Evolutionary conservation across 2,888 invertebrate genomes (phyloP), one percentile per base, ranked within the genome.

Genomic region (Cotesia congregata): DNA sequence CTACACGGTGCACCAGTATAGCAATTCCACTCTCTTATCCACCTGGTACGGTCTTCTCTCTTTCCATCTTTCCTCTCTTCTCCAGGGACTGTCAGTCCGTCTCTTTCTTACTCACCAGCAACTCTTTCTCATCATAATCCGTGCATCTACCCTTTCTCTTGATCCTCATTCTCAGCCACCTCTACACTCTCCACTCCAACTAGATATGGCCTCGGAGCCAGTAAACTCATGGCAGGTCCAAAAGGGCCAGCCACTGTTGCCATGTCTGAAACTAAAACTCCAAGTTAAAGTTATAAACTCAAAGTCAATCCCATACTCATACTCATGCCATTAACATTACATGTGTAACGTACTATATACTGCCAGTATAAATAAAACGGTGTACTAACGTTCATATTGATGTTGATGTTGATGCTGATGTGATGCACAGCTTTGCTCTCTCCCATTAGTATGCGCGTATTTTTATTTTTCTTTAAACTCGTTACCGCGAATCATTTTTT

Each of bases 201-300:
- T 2, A 80, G 59, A 80, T 77, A 80, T 76, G 74, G 72, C 76
- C 69, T 78, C 50, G 65, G 69, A 64, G 68, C 68, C 70, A 61
- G 75, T 69, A 65, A 77, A 78, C 50, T 50, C 50, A 50, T 50
- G 50, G 3, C 50, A 50, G 73, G 62, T 70, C 79, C 80, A 77
- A 78, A 77, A 81, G 81, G 81, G 83, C 83, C 83, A 82, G 85
- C 85, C 83, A 86, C 86, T 84, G 86, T 86, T 86, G 86, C 86
- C 83, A 86, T 80, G 85, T 82, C 82, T 72, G 15, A 9, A 50
- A 41, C 67, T 71, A 30, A 30, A 30, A 30, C 62, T 61, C 62
- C 61, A 59, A 61, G 38, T 67, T 17, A 15, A 17, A 59, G 30
- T 30, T 62, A 78, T 80, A 81, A 83, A 50, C 50, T 50, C 50